Evolutionary conservation across 2,113 vertebrate species (phyloP).

Genomic region (Pimephales promelas): DNA sequence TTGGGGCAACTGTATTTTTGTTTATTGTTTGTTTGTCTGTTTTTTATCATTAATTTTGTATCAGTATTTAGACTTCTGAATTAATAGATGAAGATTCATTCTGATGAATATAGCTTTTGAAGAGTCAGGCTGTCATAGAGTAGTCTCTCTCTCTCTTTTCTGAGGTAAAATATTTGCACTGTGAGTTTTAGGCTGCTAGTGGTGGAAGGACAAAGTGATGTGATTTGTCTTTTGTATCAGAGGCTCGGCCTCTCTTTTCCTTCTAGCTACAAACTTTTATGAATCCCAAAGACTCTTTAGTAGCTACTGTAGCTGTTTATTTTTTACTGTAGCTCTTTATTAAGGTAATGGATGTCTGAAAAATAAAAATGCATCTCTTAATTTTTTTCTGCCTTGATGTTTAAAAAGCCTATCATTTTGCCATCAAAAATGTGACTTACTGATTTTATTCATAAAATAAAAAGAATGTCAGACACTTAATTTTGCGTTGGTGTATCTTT

Average conservation of each 20-base stretch:
- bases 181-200: conserved; percentile 20
- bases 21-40: background rate
- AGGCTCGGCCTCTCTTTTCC: conserved; percentile 15
- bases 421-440: conserved; percentile 45
- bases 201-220: conserved; percentile 18
- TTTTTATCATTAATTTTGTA: background rate
- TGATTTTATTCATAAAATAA: conserved; percentile 46
- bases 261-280: background rate
- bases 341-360: background rate
- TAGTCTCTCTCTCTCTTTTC: background rate
- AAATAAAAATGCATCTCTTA: background rate
- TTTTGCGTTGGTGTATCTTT: background rate
- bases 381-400: conserved; percentile 33
- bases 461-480: background rate
- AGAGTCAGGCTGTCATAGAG: background rate
- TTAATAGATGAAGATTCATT: background rate
- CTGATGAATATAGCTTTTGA: background rate
- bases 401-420: conserved; percentile 31
- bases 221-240: conserved; percentile 16
- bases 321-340: background rate
- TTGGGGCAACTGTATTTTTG: background rate
- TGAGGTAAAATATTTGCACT: conserved; percentile 10
- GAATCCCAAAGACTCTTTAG: conserved; percentile 23
- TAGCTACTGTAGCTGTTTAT: background rate
- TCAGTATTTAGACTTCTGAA: background rate